Percentiles rank a stretch among this genome's conserved stretches.
Conservation (phyloP, 2,797 vertebrate genomes). For the Moxostoma hubbsi region DNA sequence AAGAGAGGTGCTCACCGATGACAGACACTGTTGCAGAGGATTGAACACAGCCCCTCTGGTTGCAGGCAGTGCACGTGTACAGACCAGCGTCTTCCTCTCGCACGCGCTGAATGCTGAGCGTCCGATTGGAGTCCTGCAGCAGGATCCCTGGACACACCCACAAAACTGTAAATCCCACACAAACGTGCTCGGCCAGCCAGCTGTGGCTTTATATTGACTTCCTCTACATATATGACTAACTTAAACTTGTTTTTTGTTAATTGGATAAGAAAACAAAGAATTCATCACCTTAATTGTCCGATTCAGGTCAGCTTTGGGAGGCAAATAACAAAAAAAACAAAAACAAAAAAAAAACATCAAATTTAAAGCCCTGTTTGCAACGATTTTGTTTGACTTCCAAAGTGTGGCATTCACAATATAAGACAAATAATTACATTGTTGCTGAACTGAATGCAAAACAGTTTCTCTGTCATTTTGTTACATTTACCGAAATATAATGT, state of each 20-base stretch:
- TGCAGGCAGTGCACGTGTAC: constrained; percentile 95
- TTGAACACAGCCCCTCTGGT: constrained; percentile 90
- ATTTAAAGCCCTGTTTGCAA: too few species aligned
- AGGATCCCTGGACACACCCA: constrained; percentile 84
- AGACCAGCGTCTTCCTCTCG: constrained; percentile 94
- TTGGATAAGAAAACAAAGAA: background rate
- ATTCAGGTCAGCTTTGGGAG: too few species aligned
- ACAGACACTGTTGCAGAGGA: constrained; percentile 89
- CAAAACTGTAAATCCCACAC: constrained; percentile 55
- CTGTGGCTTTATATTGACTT: background rate
- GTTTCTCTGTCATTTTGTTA: too few species aligned
- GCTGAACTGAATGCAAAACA: too few species aligned
- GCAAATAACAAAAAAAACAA: too few species aligned
- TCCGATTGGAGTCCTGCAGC: constrained; percentile 91
- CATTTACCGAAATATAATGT: too few species aligned
- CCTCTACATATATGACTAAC: background rate
- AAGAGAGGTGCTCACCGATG: constrained; percentile 82
- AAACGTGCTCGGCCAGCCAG: background rate
- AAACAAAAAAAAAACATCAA: too few species aligned
- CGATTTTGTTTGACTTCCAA: too few species aligned
- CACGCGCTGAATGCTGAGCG: constrained; percentile 93
- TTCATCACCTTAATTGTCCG: too few species aligned
- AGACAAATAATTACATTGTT: too few species aligned
- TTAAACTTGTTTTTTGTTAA: background rate
- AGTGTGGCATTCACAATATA: too few species aligned